phyloP scores from a whole-genome alignment of 2,888 invertebrate species.

The Elegia similella region DNA sequence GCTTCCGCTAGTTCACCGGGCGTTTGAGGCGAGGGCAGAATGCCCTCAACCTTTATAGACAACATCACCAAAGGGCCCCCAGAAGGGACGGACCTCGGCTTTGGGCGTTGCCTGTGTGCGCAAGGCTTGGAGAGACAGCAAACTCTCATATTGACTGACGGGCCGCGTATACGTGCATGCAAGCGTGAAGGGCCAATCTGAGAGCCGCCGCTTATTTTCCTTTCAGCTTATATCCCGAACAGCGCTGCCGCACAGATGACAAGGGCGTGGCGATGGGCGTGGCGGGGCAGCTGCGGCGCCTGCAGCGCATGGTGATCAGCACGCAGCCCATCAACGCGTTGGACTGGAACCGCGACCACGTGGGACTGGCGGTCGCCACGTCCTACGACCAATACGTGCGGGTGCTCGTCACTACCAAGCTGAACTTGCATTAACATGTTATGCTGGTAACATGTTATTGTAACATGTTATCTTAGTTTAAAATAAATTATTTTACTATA shows the following conservation, averaged over 20 bases:
- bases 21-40: too few species aligned
- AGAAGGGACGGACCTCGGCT: too few species aligned
- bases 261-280: constrained; percentile 89
- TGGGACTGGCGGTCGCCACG: constrained; percentile 93
- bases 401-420: constrained; percentile 92
- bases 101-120: too few species aligned
- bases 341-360: constrained; percentile 96
- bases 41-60: too few species aligned
- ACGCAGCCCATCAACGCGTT: constrained; percentile 94
- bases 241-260: constrained; percentile 85
- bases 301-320: constrained; percentile 91
- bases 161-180: too few species aligned
- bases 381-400: constrained; percentile 95
- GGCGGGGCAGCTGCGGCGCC: constrained; percentile 86
- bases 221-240: constrained; percentile 86
- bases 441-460: neutral
- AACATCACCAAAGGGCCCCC: too few species aligned
- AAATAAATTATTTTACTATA: constrained; percentile 3
- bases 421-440: constrained; percentile 80
- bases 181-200: too few species aligned
- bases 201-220: too few species aligned
- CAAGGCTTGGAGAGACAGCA: too few species aligned
- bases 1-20: too few species aligned
- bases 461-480: too few species aligned
- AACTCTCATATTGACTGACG: too few species aligned